Conservation (phyloP, 2,888 invertebrate species). For the Ophion ventricosus region DNA sequence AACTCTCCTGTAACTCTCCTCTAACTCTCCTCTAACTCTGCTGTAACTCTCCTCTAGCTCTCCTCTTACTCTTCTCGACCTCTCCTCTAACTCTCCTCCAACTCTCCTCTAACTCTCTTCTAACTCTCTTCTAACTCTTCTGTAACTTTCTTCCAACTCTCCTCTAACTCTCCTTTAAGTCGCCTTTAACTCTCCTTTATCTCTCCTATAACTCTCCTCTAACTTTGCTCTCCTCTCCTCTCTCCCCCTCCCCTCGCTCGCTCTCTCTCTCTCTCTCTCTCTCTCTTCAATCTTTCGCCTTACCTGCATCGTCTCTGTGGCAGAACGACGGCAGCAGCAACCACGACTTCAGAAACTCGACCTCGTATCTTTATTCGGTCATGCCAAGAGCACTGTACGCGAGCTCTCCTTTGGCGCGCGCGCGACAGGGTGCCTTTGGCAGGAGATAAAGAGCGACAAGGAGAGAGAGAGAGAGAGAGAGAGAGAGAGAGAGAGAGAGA, state of each 20-base stretch:
- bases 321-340: slow-evolving; percentile 61
- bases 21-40: not conserved
- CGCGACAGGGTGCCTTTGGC: slow-evolving; percentile 70
- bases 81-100: not conserved
- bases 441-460: slow-evolving; percentile 64
- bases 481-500: slow-evolving; percentile 47
- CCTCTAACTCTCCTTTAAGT: not conserved
- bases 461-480: slow-evolving; percentile 47
- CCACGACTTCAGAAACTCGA: slow-evolving; percentile 67
- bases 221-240: slow-evolving; percentile 1
- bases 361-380: slow-evolving; percentile 76
- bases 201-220: not conserved
- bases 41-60: slow-evolving; percentile 1
- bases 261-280: slow-evolving; percentile 52
- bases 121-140: not conserved
- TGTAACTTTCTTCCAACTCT: slow-evolving; percentile 1
- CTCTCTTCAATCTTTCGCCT: slow-evolving; percentile 29
- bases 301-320: slow-evolving; percentile 38
- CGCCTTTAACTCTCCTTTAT: not conserved
- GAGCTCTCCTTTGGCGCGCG: slow-evolving; percentile 59
- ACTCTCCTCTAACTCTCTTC: not conserved
- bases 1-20: not conserved
- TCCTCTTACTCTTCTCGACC: too few species aligned
- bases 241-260: slow-evolving; percentile 56
- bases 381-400: slow-evolving; percentile 68